These are phyloP conservation scores for Bergia puertoricense DNA, from an alignment of 92 coral and sea anemone genomes.

Conservation along the genomic window DNA sequence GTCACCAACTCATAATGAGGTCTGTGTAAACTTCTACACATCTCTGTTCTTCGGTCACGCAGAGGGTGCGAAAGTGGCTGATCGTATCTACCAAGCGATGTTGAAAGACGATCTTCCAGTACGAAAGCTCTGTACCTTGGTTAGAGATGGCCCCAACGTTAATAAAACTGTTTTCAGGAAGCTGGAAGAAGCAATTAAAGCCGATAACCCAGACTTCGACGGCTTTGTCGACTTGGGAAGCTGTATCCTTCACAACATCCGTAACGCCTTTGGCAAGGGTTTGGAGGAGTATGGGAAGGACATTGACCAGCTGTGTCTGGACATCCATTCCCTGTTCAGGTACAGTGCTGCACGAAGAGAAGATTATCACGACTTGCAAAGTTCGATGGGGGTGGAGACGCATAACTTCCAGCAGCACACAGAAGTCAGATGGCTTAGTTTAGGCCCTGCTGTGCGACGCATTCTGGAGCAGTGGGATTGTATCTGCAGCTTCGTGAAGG, in stretches of 20 bases:
- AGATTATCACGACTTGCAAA: constrained; percentile 49
- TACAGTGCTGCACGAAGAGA: constrained; percentile 57
- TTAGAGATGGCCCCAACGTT: constrained; percentile 64
- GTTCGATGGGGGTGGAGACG: constrained; percentile 44
- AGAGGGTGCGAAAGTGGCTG: constrained; percentile 52
- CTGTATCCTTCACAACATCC: constrained; percentile 57
- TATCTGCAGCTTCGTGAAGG: constrained; percentile 51
- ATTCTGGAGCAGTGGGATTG: constrained; percentile 63
- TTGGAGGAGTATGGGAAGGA: constrained; percentile 55
- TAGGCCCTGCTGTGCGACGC: constrained; percentile 51
- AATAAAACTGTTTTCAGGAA: constrained; percentile 58
- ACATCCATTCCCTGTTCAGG: constrained; percentile 52
- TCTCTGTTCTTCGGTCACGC: constrained; percentile 57
- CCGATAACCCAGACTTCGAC: constrained; percentile 43
- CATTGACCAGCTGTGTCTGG: constrained; percentile 53
- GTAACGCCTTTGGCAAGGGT: constrained; percentile 61
- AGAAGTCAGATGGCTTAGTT: constrained; percentile 54
- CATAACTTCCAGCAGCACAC: constrained; percentile 54
- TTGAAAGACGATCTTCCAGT: constrained; percentile 50
- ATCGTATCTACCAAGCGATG: constrained; percentile 44
- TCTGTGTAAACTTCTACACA: constrained; percentile 49
- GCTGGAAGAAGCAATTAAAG: constrained; percentile 55
- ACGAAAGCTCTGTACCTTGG: constrained; percentile 47
- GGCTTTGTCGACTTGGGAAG: constrained; percentile 58
- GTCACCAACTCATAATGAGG: constrained; percentile 57